Conservation (phyloP, 1,140 invertebrate species). For the Drosophila lini region DNA sequence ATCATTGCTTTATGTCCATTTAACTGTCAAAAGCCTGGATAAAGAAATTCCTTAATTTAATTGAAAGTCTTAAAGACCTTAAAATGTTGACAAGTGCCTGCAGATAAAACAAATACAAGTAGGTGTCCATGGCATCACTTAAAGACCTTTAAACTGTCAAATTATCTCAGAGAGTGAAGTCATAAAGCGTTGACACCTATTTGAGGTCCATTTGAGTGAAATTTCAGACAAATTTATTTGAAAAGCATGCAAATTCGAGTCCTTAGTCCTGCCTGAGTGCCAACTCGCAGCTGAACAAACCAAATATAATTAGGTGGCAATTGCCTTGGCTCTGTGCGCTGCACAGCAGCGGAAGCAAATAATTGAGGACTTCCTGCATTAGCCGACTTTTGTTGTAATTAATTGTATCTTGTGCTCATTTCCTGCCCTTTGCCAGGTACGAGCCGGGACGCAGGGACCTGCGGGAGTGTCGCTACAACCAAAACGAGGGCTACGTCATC, state of each 20-base stretch:
- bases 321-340: background rate
- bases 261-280: background rate
- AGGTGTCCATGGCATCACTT: background rate
- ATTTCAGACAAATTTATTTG: constrained; percentile 11
- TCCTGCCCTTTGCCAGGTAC: constrained; percentile 86
- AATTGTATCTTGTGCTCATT: constrained; percentile 38
- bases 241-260: constrained; percentile 1
- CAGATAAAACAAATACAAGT: background rate
- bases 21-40: background rate
- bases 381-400: constrained; percentile 23
- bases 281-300: constrained; percentile 16
- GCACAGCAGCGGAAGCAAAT: constrained; percentile 9
- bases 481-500: constrained; percentile 94
- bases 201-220: constrained; percentile 3
- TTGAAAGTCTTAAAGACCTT: background rate
- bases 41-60: constrained; percentile 3
- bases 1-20: background rate
- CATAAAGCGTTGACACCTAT: constrained; percentile 5
- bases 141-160: constrained; percentile 1
- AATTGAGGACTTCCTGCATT: constrained; percentile 44
- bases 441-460: constrained; percentile 87
- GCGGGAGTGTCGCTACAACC: constrained; percentile 89
- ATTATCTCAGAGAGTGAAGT: background rate
- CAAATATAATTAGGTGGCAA: constrained; percentile 46
- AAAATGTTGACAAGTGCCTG: background rate